Evolutionary conservation across 2,888 invertebrate species (phyloP).

Genomic region (Agonopterix heracliana): DNA sequence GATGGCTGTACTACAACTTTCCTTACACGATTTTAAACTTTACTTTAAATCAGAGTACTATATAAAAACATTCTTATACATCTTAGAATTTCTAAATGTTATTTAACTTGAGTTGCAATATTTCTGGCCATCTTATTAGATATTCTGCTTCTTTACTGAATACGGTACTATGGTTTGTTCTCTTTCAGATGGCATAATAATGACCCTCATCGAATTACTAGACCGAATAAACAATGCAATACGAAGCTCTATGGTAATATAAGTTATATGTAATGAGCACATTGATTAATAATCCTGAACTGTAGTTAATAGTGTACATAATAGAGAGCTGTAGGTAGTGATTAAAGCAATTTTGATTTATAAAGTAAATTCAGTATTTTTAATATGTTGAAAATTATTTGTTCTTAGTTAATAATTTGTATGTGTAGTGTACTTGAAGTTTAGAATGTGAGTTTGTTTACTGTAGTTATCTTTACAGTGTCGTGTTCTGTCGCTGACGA

Average conservation of each 20-base stretch:
- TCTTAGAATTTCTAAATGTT: neutral
- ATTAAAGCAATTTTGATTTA: constrained; percentile 43
- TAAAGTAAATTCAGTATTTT: constrained; percentile 65
- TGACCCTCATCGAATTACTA: constrained; percentile 19
- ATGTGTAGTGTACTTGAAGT: constrained; percentile 53
- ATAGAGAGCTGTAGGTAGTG: constrained; percentile 53
- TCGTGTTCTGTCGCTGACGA: constrained; percentile 24
- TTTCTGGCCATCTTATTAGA: constrained; percentile 17
- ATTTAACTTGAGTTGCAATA: constrained; percentile 11
- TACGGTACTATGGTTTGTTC: neutral
- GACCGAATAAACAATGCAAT: constrained; percentile 9
- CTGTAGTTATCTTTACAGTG: constrained; percentile 19
- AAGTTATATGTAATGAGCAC: constrained; percentile 62
- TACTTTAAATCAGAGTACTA: no score
- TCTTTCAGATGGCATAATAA: constrained; percentile 44
- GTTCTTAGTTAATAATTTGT: constrained; percentile 47
- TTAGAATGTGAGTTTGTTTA: constrained; percentile 34
- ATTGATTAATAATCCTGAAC: constrained; percentile 58
- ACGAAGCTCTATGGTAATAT: constrained; percentile 22
- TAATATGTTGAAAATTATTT: constrained; percentile 53
- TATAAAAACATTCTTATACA: neutral
- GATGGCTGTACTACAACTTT: constrained; percentile 8
- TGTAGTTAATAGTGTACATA: constrained; percentile 60
- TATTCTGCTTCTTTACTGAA: neutral
- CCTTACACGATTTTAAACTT: neutral